Conservation (phyloP, 2,113 vertebrate genomes). For the Atherinomorus stipes region DNA sequence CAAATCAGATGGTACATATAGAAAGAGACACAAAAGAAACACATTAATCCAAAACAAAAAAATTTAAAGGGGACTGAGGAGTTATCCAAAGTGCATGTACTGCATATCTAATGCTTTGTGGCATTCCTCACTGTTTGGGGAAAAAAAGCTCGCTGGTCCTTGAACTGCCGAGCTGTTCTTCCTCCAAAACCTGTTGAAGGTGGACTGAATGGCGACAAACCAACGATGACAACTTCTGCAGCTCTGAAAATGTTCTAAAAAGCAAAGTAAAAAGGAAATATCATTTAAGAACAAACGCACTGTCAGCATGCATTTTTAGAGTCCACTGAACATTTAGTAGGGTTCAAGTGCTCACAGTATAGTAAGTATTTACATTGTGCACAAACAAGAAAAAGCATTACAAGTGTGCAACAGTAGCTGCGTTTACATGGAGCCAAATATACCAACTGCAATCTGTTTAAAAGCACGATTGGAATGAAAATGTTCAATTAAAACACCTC, state of each 20-base stretch:
- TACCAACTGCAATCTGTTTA: too few relatives aligned
- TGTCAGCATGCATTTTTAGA: background rate
- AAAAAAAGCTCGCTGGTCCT: conserved; percentile 66
- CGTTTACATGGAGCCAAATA: too few relatives aligned
- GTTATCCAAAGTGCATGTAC: conserved; percentile 50
- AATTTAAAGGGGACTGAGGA: background rate
- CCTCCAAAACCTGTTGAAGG: conserved; percentile 73
- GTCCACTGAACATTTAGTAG: background rate
- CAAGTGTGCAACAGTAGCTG: too few relatives aligned
- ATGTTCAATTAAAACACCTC: too few relatives aligned
- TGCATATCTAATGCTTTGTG: conserved; percentile 2
- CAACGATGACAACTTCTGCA: conserved; percentile 81
- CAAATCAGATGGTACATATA: conserved; percentile 14
- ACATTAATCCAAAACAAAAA: background rate
- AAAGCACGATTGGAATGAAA: too few relatives aligned
- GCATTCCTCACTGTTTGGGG: conserved; percentile 34
- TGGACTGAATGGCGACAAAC: conserved; percentile 80
- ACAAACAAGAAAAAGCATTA: background rate
- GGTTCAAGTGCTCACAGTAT: background rate
- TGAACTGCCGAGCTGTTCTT: conserved; percentile 68
- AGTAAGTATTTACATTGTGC: background rate
- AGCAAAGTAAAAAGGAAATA: background rate
- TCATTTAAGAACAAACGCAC: background rate
- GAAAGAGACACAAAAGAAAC: conserved; percentile 5
- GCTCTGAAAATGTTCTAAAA: conserved; percentile 67